phyloP scores from a whole-genome alignment of 2,888 invertebrate genomes.

The Anagyrus pseudococci region DNA sequence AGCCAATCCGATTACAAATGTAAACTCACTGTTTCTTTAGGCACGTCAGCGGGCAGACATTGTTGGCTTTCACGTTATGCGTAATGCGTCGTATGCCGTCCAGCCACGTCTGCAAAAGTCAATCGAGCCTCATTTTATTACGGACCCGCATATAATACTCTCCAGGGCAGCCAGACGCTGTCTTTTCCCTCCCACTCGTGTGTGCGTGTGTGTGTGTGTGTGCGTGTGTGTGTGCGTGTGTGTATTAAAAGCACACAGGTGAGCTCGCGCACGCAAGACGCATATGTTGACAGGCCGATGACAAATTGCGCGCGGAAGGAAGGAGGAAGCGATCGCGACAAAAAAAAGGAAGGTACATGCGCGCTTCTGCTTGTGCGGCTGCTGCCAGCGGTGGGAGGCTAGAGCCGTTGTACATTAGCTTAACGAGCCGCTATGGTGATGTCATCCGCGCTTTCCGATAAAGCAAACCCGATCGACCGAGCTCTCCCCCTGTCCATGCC shows the following conservation, averaged over 20 bases:
- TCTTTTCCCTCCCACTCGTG: background rate
- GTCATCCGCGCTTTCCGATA: no score
- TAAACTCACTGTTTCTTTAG: slow-evolving; percentile 98
- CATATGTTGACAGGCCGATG: background rate
- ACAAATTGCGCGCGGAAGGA: background rate
- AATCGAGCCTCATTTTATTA: slow-evolving; percentile 20
- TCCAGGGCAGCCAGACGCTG: background rate
- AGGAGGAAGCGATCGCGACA: background rate
- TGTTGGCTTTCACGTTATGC: slow-evolving; percentile 98
- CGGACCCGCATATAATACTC: background rate
- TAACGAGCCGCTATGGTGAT: no score
- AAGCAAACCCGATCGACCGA: background rate
- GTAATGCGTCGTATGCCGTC: slow-evolving; percentile 93
- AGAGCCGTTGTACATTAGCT: no score
- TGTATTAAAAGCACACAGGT: background rate
- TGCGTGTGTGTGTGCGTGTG: no score
- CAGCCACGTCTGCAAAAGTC: slow-evolving; percentile 84
- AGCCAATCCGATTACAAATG: slow-evolving; percentile 41
- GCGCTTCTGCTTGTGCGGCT: background rate
- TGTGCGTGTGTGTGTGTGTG: background rate
- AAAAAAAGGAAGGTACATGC: background rate
- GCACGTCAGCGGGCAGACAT: slow-evolving; percentile 98
- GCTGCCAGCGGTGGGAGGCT: no score
- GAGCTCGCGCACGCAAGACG: background rate
- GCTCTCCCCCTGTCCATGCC: no score